Conservation (phyloP, 2,888 invertebrate genomes). For the Pycnomerus fuliginosus region DNA sequence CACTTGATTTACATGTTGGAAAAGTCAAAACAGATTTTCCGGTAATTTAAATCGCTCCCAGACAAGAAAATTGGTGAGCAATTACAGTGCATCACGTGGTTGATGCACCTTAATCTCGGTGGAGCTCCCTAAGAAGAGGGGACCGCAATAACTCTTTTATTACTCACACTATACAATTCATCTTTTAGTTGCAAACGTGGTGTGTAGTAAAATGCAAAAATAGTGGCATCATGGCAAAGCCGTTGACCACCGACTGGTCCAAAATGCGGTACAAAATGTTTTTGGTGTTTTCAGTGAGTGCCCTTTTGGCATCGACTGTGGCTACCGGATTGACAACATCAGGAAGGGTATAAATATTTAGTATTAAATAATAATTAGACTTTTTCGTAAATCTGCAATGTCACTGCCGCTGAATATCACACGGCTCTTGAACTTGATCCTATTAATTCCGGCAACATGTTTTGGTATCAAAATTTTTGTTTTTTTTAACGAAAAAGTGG, state of each 20-base stretch:
- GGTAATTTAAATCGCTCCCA: too few species aligned
- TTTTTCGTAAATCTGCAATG: conserved; percentile 8
- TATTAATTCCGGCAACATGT: conserved; percentile 11
- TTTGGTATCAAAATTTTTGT: too few species aligned
- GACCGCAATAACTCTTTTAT: too few species aligned
- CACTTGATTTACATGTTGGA: too few species aligned
- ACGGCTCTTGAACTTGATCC: conserved; percentile 20
- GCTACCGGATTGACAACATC: conserved; percentile 18
- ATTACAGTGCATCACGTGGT: too few species aligned
- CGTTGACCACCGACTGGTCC: conserved; percentile 17
- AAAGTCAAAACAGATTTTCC: too few species aligned
- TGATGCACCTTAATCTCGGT: too few species aligned
- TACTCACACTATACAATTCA: too few species aligned
- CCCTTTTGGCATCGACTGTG: conserved; percentile 19
- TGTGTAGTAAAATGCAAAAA: background rate
- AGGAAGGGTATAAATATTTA: conserved; percentile 14
- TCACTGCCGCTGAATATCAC: conserved; percentile 9
- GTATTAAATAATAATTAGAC: background rate
- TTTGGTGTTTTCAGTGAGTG: conserved; percentile 16
- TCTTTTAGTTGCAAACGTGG: too few species aligned
- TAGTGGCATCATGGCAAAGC: conserved; percentile 19
- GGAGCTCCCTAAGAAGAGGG: too few species aligned
- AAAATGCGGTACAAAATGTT: conserved; percentile 19
- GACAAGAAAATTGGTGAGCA: too few species aligned
- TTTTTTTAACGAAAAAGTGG: too few species aligned